Evolutionary conservation across 2,797 vertebrate genomes (phyloP).

Genomic region (Cottoperca gobio): DNA sequence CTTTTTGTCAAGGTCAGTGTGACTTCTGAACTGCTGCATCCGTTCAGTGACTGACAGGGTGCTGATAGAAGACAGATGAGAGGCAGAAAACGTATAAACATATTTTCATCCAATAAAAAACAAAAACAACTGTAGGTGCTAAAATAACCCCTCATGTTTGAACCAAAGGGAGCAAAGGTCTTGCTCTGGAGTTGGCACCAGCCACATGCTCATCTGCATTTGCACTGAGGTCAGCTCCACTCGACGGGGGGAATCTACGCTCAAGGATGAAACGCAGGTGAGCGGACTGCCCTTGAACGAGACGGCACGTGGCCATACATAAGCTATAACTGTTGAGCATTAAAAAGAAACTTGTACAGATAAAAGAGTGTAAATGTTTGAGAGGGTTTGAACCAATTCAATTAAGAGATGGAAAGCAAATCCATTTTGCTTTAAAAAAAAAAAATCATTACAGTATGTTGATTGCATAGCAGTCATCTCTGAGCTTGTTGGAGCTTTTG

Average conservation of each 20-base stretch:
- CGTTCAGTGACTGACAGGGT: conserved; percentile 57
- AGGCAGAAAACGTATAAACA: conserved; percentile 51
- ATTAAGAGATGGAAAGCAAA: conserved; percentile 56
- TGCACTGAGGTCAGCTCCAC: conserved; percentile 73
- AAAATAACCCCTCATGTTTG: conserved; percentile 68
- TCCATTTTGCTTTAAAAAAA: conserved; percentile 20
- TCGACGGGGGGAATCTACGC: conserved; percentile 41
- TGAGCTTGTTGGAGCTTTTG: not conserved
- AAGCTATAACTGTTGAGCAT: conserved; percentile 41
- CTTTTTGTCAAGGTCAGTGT: conserved; percentile 67
- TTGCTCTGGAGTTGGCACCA: conserved; percentile 64
- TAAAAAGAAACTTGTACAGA: conserved; percentile 40
- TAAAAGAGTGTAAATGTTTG: conserved; percentile 34
- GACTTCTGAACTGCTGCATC: conserved; percentile 65
- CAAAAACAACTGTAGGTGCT: conserved; percentile 50
- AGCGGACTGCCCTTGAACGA: conserved; percentile 71
- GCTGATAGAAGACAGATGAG: conserved; percentile 67
- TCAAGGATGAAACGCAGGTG: conserved; percentile 65
- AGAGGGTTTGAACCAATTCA: conserved; percentile 53
- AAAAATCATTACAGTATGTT: not conserved
- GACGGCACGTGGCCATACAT: conserved; percentile 48
- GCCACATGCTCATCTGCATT: conserved; percentile 77
- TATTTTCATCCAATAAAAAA: conserved; percentile 43
- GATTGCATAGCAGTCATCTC: not conserved
- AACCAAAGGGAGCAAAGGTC: conserved; percentile 73